A percentile compares a stretch with the other conserved stretches of the same genome.
Evolutionary conservation across 1,140 invertebrate species (phyloP).

Genomic region (Brachionus manjavacas): DNA sequence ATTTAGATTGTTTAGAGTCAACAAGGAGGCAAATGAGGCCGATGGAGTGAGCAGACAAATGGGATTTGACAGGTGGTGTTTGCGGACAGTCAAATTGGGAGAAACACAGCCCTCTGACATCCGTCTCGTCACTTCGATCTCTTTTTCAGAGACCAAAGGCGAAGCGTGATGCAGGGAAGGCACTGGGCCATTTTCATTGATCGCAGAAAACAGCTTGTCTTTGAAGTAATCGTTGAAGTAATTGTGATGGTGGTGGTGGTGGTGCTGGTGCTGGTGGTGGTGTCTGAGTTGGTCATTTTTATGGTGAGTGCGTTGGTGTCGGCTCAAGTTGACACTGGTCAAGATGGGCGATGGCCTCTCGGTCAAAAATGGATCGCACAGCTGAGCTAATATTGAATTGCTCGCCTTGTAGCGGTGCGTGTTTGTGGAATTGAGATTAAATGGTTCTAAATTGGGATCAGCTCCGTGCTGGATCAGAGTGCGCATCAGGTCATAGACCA

Average conservation of each 20-base stretch:
- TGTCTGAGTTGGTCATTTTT: background rate
- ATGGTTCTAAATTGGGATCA: conserved; percentile 1
- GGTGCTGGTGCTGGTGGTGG: background rate
- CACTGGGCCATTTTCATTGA: background rate
- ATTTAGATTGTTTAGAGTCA: background rate
- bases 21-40: background rate
- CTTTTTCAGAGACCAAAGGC: background rate
- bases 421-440: background rate
- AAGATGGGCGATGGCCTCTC: background rate
- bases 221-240: conserved; percentile 28
- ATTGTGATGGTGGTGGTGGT: background rate
- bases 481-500: background rate
- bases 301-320: background rate
- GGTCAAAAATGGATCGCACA: background rate
- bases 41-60: conserved; percentile 34
- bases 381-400: conserved; percentile 8
- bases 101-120: background rate
- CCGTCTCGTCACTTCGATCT: background rate
- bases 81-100: background rate
- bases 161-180: background rate
- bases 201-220: background rate
- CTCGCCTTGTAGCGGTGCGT: background rate
- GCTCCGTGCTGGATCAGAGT: conserved; percentile 37
- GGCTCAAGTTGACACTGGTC: conserved; percentile 1
- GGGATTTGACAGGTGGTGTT: background rate